Evolutionary conservation across 1,140 invertebrate genomes (phyloP).

Genomic region (Heliconius himera): DNA sequence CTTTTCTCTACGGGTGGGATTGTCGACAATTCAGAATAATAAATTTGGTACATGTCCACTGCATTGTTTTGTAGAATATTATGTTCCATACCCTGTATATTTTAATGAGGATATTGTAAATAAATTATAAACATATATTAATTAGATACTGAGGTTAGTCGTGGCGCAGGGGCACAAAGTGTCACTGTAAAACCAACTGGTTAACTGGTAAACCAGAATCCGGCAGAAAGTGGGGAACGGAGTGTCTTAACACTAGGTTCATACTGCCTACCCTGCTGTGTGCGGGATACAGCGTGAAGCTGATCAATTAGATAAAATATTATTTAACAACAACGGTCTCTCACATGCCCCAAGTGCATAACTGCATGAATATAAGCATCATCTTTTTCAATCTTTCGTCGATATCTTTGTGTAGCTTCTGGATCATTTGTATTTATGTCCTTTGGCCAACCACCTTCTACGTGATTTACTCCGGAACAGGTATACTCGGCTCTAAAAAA

Average conservation of each 20-base stretch:
- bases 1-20: conserved; percentile 86
- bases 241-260: no score
- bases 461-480: conserved; percentile 91
- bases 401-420: conserved; percentile 93
- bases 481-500: conserved; percentile 88
- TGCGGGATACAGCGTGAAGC: no score
- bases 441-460: conserved; percentile 98
- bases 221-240: no score
- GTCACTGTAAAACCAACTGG: no score
- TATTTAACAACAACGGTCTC: conserved; percentile 8
- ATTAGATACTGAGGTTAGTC: no score
- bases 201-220: no score
- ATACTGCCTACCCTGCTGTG: no score
- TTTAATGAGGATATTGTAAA: neutral
- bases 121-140: neutral
- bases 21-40: conserved; percentile 87
- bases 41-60: conserved; percentile 95
- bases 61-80: conserved; percentile 96
- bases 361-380: conserved; percentile 94
- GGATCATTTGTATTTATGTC: conserved; percentile 95
- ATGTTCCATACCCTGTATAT: conserved; percentile 90
- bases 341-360: conserved; percentile 86
- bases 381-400: conserved; percentile 98
- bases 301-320: neutral
- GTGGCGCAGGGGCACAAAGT: no score